Base-by-base conservation (phyloP, 2,797 vertebrate species). In the Novumbra hubbsi region DNA sequence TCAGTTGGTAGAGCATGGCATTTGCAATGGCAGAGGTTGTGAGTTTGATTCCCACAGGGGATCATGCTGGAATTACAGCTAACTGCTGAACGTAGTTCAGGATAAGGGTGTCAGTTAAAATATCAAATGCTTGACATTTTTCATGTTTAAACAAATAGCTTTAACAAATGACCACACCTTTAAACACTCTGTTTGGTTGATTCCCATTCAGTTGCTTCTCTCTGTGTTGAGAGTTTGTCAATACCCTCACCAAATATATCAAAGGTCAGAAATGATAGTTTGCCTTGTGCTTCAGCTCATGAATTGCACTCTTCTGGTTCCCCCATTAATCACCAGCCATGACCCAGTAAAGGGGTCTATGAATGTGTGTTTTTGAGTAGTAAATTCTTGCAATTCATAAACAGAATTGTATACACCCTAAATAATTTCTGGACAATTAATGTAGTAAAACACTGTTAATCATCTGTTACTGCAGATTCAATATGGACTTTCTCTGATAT, bases 281-380 rank as follows among this genome's bases (percentile, higher is more conserved):
- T 24, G 55, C 77, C 78, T 68, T 76, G 77, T 79, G 79, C 82
- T 73, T 81, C 78, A 74, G 71, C 49, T 73, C 71, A 73, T 73
- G 70, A 79, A 78, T 57, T 62, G 79, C 79, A 68, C 76, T 80
- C 1, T 78, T 80, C 73, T 71, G 84, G 86, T 83, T 84, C 84
- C 78, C 76, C 71, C 73, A 80, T 84, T 81, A 86, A 85, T 87
- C 82, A 86, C 69, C 14, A 0, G 69, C 72, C 74, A 63, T 68
- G 77, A 50, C 65, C 55, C 55, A 60, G 73, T 70, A 73, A 77
- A 82, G 16, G 11, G 4, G 66, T 24, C 32, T 0, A n/a, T 45
- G 34, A n/a, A 34, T 68, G 66, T 21, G 8, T 21, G 65, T 67
- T 30, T 45, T 32, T 21, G 65, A 19, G 65, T 21, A 7, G 41